Conservation (phyloP, 2,888 invertebrate genomes). For the Colletes collaris region DNA sequence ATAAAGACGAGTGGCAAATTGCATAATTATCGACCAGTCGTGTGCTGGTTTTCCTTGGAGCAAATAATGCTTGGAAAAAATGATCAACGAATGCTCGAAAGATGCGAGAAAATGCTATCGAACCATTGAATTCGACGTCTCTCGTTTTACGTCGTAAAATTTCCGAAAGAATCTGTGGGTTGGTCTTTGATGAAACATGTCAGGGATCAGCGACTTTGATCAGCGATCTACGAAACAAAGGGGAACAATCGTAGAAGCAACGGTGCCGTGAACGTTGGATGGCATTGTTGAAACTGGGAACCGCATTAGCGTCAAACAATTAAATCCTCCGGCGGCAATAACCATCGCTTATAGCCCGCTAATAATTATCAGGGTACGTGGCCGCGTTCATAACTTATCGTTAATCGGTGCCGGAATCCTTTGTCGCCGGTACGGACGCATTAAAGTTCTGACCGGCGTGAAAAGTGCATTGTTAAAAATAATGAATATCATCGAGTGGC, state of each 20-base stretch:
- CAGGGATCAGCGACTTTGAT: neutral
- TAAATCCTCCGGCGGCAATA: slow-evolving; percentile 57
- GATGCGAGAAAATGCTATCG: too few relatives aligned
- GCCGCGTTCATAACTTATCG: slow-evolving; percentile 49
- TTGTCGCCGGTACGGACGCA: slow-evolving; percentile 4
- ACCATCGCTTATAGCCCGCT: slow-evolving; percentile 46
- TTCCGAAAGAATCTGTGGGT: too few relatives aligned
- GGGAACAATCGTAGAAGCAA: neutral
- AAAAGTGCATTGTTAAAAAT: slow-evolving; percentile 40
- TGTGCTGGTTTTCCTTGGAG: too few relatives aligned
- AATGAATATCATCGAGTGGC: slow-evolving; percentile 36
- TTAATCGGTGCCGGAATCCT: slow-evolving; percentile 39
- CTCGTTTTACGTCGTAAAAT: too few relatives aligned
- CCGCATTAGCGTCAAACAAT: slow-evolving; percentile 53
- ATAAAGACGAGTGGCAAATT: too few relatives aligned
- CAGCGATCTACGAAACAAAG: neutral
- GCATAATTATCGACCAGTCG: too few relatives aligned
- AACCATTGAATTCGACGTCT: too few relatives aligned
- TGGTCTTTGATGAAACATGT: neutral
- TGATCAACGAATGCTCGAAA: too few relatives aligned
- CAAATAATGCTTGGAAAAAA: too few relatives aligned
- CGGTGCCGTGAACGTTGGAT: neutral
- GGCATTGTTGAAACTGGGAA: slow-evolving; percentile 20
- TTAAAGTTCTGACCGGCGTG: neutral
- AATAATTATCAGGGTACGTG: slow-evolving; percentile 57